Base-by-base conservation (phyloP, 2,888 invertebrate genomes). In the Yponomeuta malinellus region DNA sequence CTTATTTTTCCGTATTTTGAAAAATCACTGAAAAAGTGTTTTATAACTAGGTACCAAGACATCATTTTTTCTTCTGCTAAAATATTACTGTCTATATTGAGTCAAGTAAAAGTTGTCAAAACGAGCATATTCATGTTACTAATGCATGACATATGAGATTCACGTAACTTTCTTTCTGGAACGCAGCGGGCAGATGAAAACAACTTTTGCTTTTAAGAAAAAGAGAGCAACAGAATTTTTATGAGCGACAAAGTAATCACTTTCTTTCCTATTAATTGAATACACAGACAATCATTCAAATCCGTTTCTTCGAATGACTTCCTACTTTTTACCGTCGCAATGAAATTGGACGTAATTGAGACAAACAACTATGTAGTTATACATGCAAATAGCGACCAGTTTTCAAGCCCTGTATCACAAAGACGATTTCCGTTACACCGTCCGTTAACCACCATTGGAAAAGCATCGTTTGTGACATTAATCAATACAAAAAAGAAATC, bases 201-300 rank as follows among this genome's bases (percentile, higher is more conserved):
- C 65, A 23, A 65, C 65, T 65, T 65, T 65, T 65, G 65, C 65
- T 65, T 33, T 65, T 65, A 29, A 59, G 43, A 43, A 59, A 59
- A 59, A 59, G 52, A 59, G 52, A 59, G 52, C 15, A 59, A 59
- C 15, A 59, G 15, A 59, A 59, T 59, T 59, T 59, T 59, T 15
- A 59, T 59, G 15, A 59, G 52, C 52, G 52, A 59, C 65, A 65
- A 29, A 31, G 33, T 23, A 33, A 65, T 65, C 65, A 65, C 65
- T 65, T 65, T 65, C 65, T 65, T 65, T 65, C 31, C 65, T 65
- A 65, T 12, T 65, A 31, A 65, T 65, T 65, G 9, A 29, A 33
- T 65, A 65, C 31, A 31, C 65, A 33, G 65, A 65, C 65, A 8
- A 12, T 65, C 65, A 65, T 65, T 65, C 29, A 33, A 12, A 23